Base-by-base conservation (phyloP, 2,888 invertebrate genomes). In the Parasteatoda lunata region DNA sequence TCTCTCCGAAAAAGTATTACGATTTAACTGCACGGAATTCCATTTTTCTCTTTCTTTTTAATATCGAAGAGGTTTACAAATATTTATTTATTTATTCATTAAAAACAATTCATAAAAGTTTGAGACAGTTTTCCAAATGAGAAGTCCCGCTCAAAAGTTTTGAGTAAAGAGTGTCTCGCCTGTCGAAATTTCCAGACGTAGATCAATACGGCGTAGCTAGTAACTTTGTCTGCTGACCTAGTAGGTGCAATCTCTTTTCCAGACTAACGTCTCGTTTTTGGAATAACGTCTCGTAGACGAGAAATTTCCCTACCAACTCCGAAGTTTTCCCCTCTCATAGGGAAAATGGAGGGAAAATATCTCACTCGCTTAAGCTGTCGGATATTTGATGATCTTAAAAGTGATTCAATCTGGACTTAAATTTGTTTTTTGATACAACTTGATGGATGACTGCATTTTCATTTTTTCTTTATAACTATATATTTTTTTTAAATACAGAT, bases 161-260 rank as follows among this genome's bases (percentile, higher is more conserved):
- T 77, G 77, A 49, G 48, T 13, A 6, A 1, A 49, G 65, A 15
- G 15, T 47, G 78, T 78, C 78, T 78, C 54, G 78, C 48, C 59
- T 77, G 11, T 65, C 52, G 52, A 77, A 77, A 48, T 73, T 80
- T 64, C 82, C 70, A 82, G 82, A 82, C 82, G 64, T 64, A 30
- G 70, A 82, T 82, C 82, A 76, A 82, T 82, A 82, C 82, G 7
- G 49, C 4, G 70, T 66, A 64, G 77, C 77, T 77, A 65, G 83
- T 83, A 83, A 83, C 83, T 83, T 83, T 83, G 83, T 83, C 83
- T 82, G 82, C 75, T 77, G 83, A 83, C 83, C 83, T 66, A 71
- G 69, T 83, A 77, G 72, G 80, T 73, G 72, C 80, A 49, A 68
- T 30, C 9, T 30, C 49, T 49, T 15, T 45, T 71, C 71, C 52